These are phyloP conservation scores for Hylyphantes graminicola DNA, from an alignment of 1,140 invertebrate genomes.

Conservation along the genomic window DNA sequence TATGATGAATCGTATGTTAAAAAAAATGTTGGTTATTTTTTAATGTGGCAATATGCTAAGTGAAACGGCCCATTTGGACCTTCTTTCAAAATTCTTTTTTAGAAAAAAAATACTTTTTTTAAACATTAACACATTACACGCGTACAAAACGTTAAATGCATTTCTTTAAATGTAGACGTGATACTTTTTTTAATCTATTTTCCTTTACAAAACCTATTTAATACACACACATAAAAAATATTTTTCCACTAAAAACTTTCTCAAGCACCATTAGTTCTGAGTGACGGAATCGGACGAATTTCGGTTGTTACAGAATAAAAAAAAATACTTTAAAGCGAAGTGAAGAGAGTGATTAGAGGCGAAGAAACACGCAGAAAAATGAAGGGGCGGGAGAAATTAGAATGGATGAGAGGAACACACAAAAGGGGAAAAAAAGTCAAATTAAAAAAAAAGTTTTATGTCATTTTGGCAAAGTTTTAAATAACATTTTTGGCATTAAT, in stretches of 20 bases:
- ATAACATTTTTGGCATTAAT: too few relatives aligned
- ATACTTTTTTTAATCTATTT: constrained; percentile 37
- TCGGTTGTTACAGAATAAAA: too few relatives aligned
- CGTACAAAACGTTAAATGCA: constrained; percentile 3
- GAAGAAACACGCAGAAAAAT: constrained; percentile 23
- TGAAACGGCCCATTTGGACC: constrained; percentile 7
- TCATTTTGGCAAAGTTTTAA: too few relatives aligned
- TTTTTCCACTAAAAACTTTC: constrained; percentile 16
- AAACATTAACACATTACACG: not conserved
- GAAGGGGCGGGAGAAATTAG: constrained; percentile 21
- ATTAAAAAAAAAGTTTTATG: too few relatives aligned
- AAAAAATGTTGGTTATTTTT: too few relatives aligned
- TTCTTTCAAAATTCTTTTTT: not conserved
- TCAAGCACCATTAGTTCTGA: constrained; percentile 36
- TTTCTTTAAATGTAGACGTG: constrained; percentile 37
- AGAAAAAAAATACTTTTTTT: not conserved
- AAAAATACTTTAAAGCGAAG: not conserved
- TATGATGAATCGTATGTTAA: too few relatives aligned
- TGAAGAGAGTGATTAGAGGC: not conserved
- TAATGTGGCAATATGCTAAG: not conserved
- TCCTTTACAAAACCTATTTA: constrained; percentile 29
- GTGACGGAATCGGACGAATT: not conserved
- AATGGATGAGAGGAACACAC: constrained; percentile 24
- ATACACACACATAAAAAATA: constrained; percentile 19
- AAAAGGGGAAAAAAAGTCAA: not conserved